phyloP scores from a whole-genome alignment of 2,113 vertebrate genomes.

The Hirundichthys speculiger region DNA sequence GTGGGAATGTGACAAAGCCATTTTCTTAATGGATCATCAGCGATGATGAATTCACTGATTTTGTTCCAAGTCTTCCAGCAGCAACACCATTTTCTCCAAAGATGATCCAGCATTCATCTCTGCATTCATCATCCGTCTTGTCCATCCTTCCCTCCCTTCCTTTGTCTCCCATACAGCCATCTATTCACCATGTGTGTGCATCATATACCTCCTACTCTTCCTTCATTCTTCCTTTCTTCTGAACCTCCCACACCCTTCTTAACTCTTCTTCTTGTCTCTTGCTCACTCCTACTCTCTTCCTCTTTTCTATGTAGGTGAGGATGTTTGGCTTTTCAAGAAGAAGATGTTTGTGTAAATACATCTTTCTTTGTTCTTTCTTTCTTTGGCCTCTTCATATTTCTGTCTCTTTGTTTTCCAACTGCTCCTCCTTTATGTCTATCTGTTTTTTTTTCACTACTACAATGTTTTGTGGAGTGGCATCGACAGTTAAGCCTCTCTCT shows the following conservation, averaged over 20 bases:
- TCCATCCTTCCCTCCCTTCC: not conserved
- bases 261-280: conserved; percentile 5
- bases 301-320: conserved; percentile 15
- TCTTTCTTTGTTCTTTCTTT: not conserved
- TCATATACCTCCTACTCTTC: conserved; percentile 26
- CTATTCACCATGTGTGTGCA: conserved; percentile 1
- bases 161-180: conserved; percentile 6
- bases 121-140: not conserved
- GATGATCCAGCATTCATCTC: not conserved
- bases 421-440: not conserved
- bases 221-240: conserved; percentile 39
- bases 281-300: conserved; percentile 26
- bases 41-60: no score
- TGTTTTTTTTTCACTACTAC: conserved; percentile 20
- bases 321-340: conserved; percentile 16
- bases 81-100: not conserved
- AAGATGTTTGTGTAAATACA: conserved; percentile 1
- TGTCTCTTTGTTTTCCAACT: not conserved
- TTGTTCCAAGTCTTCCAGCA: not conserved
- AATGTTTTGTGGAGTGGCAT: conserved; percentile 37
- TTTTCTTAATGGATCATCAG: not conserved
- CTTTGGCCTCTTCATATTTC: not conserved
- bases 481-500: conserved; percentile 25
- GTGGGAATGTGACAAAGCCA: not conserved
- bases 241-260: conserved; percentile 37